Evolutionary conservation across 23 tunicate genomes (phyloP).

Genomic region (Phallusia fumigata): DNA sequence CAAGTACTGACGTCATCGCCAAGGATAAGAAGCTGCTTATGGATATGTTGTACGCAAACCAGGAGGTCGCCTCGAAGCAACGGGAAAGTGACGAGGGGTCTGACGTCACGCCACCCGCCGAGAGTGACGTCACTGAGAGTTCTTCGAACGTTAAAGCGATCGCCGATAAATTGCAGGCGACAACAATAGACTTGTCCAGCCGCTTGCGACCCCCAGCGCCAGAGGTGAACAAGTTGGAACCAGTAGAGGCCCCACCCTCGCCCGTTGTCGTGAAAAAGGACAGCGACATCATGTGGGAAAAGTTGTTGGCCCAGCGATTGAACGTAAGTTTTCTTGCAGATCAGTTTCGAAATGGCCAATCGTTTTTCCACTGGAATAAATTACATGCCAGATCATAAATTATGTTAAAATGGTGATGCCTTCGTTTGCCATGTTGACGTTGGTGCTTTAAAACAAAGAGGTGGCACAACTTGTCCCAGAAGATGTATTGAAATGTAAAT

Average conservation of each 20-base stretch:
- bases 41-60: conserved; percentile 93
- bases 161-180: conserved; percentile 39
- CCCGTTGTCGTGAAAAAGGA: conserved; percentile 58
- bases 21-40: conserved; percentile 64
- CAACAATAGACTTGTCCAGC: conserved; percentile 17
- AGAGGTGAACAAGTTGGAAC: not conserved
- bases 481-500: no score
- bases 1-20: conserved; percentile 47
- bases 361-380: no score
- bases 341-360: no score
- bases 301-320: conserved; percentile 34
- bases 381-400: no score
- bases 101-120: conserved; percentile 29
- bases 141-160: conserved; percentile 35
- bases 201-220: conserved; percentile 22
- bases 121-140: not conserved
- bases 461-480: no score
- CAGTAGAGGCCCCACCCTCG: conserved; percentile 19
- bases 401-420: no score
- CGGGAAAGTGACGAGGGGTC: conserved; percentile 85
- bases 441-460: no score
- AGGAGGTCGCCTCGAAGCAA: conserved; percentile 64
- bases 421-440: no score
- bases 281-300: conserved; percentile 97
- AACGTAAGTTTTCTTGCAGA: conserved; percentile 33